Base-by-base conservation (phyloP, 1,140 invertebrate species). In the Temnothorax nylanderi region DNA sequence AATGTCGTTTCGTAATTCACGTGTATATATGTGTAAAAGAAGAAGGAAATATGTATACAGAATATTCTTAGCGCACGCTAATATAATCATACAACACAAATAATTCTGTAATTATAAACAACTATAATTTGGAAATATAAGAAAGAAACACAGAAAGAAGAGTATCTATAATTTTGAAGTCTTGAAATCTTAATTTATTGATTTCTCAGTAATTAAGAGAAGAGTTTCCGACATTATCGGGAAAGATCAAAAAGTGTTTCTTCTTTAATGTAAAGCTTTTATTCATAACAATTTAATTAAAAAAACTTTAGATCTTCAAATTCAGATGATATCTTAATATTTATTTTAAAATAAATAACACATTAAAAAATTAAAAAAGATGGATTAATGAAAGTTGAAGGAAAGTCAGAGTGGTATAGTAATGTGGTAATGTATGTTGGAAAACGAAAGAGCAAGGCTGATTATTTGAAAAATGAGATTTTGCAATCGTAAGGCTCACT, bases 391-490 rank as follows among this genome's bases (percentile, higher is more conserved):
- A 65, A 72, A 56, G 3, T 1, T 26, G 32, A 6, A 47, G 62
- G 5, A 18, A 77, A 3, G 54, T 7, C 3, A 1, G 4, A 67
- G 37, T 41, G 37, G 6, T 34, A 18, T 13, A 11, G 8, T 7
- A 26, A 51, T 2, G n/a, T 1, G 11, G 13, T 47, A 77, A 16
- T 18, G 16, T 10, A 13, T 47, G 11, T 41, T 18, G 34, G 2
- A 58, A 6, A 2, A 72, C 18, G 41, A 82, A 84, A 47, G 13
- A 21, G 8, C 32, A 84, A 62, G n/a, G 56, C 21, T 54, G 54
- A 60, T 74, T 74, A 60, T 84, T 82, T 34, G 56, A 60, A 84
- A 74, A 84, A 49, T 62, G 54, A 84, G 26, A 62, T 84, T 65
- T 47, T 37, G 37, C n/a, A 47, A 60, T 16, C 21, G 2, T 74